phyloP scores from a whole-genome alignment of 2,888 invertebrate species.

The Keiferia lycopersicella region DNA sequence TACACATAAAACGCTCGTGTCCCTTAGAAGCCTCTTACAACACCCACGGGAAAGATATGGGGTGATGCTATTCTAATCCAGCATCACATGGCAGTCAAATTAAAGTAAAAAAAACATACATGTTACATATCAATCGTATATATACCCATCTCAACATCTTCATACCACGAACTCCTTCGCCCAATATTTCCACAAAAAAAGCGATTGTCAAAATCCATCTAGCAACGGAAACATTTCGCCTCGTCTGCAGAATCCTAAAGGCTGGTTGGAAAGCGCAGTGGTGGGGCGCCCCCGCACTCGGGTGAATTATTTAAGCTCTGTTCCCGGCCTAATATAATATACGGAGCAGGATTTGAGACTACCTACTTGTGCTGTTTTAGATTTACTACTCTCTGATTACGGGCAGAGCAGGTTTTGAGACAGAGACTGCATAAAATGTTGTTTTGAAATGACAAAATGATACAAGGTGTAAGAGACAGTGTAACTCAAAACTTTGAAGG shows the following conservation, averaged over 20 bases:
- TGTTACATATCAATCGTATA: too few relatives aligned
- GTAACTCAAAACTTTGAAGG: too few relatives aligned
- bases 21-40: too few relatives aligned
- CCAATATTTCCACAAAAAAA: not conserved
- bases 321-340: slow-evolving; percentile 61
- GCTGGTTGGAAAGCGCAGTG: not conserved
- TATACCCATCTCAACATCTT: not conserved
- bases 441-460: not conserved
- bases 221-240: not conserved
- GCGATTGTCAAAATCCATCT: not conserved
- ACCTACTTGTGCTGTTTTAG: slow-evolving; percentile 70
- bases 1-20: too few relatives aligned
- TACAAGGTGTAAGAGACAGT: too few relatives aligned
- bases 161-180: not conserved
- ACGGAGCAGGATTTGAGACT: slow-evolving; percentile 62
- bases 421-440: slow-evolving; percentile 34
- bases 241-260: not conserved
- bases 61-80: too few relatives aligned
- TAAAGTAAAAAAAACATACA: too few relatives aligned
- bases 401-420: slow-evolving; percentile 49
- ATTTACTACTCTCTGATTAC: slow-evolving; percentile 75
- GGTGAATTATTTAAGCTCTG: slow-evolving; percentile 26
- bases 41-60: too few relatives aligned
- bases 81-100: too few relatives aligned
- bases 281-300: not conserved